Conservation (phyloP, 1,140 invertebrate species). For the Trachymyrmex cornetzi region DNA sequence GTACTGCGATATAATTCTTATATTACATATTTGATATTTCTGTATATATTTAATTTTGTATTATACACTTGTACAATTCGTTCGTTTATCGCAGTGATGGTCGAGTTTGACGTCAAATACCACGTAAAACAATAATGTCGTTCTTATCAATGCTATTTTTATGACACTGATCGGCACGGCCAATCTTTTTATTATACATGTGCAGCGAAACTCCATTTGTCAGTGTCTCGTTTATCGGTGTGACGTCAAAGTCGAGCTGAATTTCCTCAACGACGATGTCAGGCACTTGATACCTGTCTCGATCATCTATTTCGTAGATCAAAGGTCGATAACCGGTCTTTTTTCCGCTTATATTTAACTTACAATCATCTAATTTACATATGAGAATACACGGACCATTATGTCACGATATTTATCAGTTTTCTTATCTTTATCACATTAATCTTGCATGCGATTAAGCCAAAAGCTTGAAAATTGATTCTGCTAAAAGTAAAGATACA, state of each 20-base stretch:
- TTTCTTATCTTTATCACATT: neutral
- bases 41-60: neutral
- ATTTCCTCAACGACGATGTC: conserved; percentile 36
- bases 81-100: neutral
- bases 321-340: neutral
- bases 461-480: neutral
- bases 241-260: conserved; percentile 6
- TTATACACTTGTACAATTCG: no score
- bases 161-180: neutral
- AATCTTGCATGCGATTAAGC: neutral
- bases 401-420: neutral
- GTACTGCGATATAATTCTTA: neutral
- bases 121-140: conserved; percentile 26
- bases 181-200: conserved; percentile 30
- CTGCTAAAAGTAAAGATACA: neutral
- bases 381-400: neutral
- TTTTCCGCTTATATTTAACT: neutral
- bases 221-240: conserved; percentile 37
- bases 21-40: neutral
- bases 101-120: neutral
- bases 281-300: conserved; percentile 20
- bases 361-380: neutral
- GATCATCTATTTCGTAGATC: conserved; percentile 2
- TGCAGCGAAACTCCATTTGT: conserved; percentile 12
- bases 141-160: conserved; percentile 27